Percentiles rank a stretch among this genome's conserved stretches.
Conservation (phyloP, 2,888 invertebrate genomes). For the Cataglyphis rosenhaueri region DNA sequence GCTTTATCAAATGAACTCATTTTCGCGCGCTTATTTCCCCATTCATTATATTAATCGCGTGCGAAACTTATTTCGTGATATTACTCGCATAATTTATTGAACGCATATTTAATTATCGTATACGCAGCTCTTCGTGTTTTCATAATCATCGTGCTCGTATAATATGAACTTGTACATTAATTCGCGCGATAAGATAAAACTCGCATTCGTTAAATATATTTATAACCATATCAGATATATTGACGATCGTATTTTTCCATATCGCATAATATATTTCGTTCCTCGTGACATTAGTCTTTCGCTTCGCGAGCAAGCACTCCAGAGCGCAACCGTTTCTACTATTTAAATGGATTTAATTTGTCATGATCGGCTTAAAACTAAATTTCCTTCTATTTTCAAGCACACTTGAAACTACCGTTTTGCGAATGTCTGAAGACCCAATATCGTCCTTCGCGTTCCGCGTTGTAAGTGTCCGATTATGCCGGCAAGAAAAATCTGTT, state of each 20-base stretch:
- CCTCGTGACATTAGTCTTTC: conserved; percentile 30
- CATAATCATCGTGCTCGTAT: not conserved
- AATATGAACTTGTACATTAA: not conserved
- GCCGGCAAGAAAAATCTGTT: conserved; percentile 42
- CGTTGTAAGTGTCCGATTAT: conserved; percentile 33
- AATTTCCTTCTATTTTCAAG: conserved; percentile 52
- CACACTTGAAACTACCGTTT: conserved; percentile 43
- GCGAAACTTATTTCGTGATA: conserved; percentile 15
- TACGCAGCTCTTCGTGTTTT: not conserved
- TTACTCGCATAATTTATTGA: conserved; percentile 3
- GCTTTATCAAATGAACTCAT: not conserved
- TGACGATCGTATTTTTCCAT: conserved; percentile 29
- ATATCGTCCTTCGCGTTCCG: conserved; percentile 8
- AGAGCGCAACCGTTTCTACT: conserved; percentile 31
- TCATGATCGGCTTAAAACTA: conserved; percentile 52
- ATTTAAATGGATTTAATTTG: conserved; percentile 51
- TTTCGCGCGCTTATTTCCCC: not conserved
- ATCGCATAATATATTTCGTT: conserved; percentile 39
- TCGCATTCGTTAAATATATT: conserved; percentile 3
- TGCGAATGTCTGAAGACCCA: conserved; percentile 25
- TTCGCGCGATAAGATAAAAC: conserved; percentile 4
- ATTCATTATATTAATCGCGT: not conserved
- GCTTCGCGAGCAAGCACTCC: conserved; percentile 37
- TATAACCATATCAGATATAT: not conserved
- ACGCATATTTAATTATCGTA: not conserved